phyloP scores from a whole-genome alignment of 2,888 invertebrate species.

The Antheraea yamamai region DNA sequence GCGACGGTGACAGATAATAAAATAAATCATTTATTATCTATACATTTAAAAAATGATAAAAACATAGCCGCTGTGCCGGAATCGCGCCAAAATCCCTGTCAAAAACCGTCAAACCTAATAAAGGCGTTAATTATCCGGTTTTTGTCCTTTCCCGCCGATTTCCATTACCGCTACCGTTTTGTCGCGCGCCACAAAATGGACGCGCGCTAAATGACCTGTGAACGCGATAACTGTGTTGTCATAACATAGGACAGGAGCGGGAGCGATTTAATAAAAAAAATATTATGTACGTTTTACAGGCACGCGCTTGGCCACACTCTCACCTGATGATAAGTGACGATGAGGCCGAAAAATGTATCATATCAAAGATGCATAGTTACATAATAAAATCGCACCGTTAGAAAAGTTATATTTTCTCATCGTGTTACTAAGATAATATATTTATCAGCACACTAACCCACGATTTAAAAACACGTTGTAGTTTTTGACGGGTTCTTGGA shows the following conservation, averaged over 20 bases:
- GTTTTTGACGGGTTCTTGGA: no score
- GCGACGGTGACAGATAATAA: background rate
- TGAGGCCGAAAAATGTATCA: no score
- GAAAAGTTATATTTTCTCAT: no score
- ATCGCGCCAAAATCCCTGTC: conserved; percentile 15
- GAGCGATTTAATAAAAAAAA: conserved; percentile 11
- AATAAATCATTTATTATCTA: background rate
- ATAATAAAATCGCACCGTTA: no score
- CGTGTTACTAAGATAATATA: no score
- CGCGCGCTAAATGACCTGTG: conserved; percentile 35
- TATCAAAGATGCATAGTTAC: background rate
- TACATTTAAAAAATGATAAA: background rate
- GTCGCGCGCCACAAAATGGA: conserved; percentile 37
- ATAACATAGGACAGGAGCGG: conserved; percentile 16
- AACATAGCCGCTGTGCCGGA: background rate
- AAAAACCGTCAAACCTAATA: conserved; percentile 22
- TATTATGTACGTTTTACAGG: no score
- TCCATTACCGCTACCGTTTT: conserved; percentile 41
- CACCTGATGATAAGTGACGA: no score
- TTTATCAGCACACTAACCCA: no score
- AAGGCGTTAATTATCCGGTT: conserved; percentile 28
- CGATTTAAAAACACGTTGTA: no score
- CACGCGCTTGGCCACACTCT: no score
- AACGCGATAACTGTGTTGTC: conserved; percentile 31
- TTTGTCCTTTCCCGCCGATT: conserved; percentile 40